Evolutionary conservation across 2,797 vertebrate genomes (phyloP).

Genomic region (Naso thynnoides): DNA sequence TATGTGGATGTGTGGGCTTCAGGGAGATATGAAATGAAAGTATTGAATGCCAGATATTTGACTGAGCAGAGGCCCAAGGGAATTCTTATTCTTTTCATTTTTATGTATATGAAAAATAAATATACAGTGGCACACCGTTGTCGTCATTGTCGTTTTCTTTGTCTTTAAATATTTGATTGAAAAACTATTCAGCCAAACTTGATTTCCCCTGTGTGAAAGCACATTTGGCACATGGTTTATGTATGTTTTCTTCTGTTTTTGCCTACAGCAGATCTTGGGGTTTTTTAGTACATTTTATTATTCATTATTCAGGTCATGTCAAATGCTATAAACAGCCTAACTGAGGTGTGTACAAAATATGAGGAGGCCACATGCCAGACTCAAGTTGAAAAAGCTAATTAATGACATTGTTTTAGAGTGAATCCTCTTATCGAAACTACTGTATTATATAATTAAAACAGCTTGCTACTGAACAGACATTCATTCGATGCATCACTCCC

Average conservation of each 20-base stretch:
- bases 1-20: slow-evolving; percentile 61
- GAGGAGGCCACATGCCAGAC: neutral
- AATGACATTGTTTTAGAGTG: neutral
- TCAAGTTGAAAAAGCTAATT: neutral
- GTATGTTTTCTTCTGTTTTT: neutral
- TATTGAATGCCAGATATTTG: slow-evolving; percentile 65
- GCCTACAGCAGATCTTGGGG: neutral
- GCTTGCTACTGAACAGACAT: neutral
- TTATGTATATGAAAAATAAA: slow-evolving; percentile 52
- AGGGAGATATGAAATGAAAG: slow-evolving; percentile 65
- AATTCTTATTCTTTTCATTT: slow-evolving; percentile 57
- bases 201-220: slow-evolving; percentile 10
- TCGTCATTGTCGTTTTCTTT: slow-evolving; percentile 28
- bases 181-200: neutral
- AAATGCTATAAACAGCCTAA: neutral
- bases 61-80: slow-evolving; percentile 50
- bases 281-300: too few relatives aligned
- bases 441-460: neutral
- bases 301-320: too few relatives aligned
- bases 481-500: neutral
- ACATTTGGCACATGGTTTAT: neutral
- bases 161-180: slow-evolving; percentile 21
- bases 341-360: neutral
- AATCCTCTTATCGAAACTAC: neutral
- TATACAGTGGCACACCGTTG: slow-evolving; percentile 6